A percentile compares a stretch with the other conserved stretches of the same genome.
Evolutionary conservation across 2,797 vertebrate genomes (phyloP).

Genomic region (Arrhamphus sclerolepis): DNA sequence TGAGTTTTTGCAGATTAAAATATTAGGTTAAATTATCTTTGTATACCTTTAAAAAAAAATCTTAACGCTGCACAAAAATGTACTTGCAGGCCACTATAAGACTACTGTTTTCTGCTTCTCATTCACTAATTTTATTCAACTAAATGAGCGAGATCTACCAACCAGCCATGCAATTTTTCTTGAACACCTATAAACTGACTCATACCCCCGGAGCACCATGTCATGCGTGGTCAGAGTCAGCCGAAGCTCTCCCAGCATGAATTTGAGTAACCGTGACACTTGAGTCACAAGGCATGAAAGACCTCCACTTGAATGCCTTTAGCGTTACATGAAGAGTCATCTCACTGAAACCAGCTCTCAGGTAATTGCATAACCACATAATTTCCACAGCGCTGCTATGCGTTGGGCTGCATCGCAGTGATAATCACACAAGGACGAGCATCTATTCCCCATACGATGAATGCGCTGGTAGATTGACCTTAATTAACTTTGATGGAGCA

Average conservation of each 20-base stretch:
- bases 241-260: conserved; percentile 32
- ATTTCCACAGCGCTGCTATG: conserved; percentile 35
- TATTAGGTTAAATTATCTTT: neutral
- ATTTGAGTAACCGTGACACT: conserved; percentile 44
- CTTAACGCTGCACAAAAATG: too few relatives aligned
- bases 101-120: neutral
- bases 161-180: conserved; percentile 4
- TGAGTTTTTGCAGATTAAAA: too few relatives aligned
- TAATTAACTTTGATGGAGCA: conserved; percentile 74
- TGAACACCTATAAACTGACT: conserved; percentile 43
- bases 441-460: conserved; percentile 39
- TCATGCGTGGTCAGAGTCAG: conserved; percentile 39
- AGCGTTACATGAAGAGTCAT: conserved; percentile 8
- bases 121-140: conserved; percentile 2
- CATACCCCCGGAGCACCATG: conserved; percentile 24
- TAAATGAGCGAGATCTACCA: conserved; percentile 8
- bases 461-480: conserved; percentile 57
- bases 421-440: conserved; percentile 41
- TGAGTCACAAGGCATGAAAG: conserved; percentile 13
- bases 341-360: conserved; percentile 23
- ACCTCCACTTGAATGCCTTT: conserved; percentile 7
- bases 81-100: too few relatives aligned
- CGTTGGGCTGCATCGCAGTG: conserved; percentile 18
- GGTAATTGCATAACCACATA: conserved; percentile 52
- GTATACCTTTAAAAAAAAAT: neutral